Base-by-base conservation (phyloP, 2,113 vertebrate genomes). In the Edolisoma coerulescens region DNA sequence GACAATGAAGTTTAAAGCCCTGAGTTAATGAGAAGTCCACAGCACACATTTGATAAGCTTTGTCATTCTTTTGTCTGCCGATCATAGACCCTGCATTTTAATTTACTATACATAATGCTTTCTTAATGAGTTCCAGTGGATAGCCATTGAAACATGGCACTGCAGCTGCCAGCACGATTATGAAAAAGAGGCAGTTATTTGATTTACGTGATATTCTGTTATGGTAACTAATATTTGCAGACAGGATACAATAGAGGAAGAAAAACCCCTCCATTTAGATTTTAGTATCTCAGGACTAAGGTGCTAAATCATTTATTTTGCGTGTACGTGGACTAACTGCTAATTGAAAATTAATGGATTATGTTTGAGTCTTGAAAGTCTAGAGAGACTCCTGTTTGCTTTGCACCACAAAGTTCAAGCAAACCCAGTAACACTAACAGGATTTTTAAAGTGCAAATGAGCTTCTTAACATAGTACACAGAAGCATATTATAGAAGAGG, bases 71-170 rank as follows among this genome's bases (percentile, higher is more conserved):
- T 98, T 98, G 98, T 98, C 97, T 97, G 96, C 79, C 96, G 97
- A 98, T 98, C 97, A 96, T 96, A 96, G 97, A 91, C 95, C 91
- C 97, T 97, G 97, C 97, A 96, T 98, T 98, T 98, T 98, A 98
- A 98, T 98, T 98, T 98, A 95, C 96, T 93, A 77, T 96, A 97
- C 96, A 98, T 98, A 98, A 98, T 98, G 96, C 96, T 97, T 97
- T 96, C 98, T 98, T 98, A 98, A 98, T 98, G 97, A 98, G 97
- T 98, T 98, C 97, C 97, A 97, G 94, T 91, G 95, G 97, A 95
- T 96, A 92, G 96, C 96, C 96, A 97, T 97, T 98, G 97, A 98
- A 97, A 97, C 97, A 97, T 91, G 95, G 94, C 86, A 76, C 87
- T 96, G 97, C 97, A 98, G 97, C 98, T 96, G 97, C 96, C 61